A percentile compares a stretch with the other conserved stretches of the same genome.
phyloP scores from a whole-genome alignment of 2,797 vertebrate species.

The Ara ararauna region DNA sequence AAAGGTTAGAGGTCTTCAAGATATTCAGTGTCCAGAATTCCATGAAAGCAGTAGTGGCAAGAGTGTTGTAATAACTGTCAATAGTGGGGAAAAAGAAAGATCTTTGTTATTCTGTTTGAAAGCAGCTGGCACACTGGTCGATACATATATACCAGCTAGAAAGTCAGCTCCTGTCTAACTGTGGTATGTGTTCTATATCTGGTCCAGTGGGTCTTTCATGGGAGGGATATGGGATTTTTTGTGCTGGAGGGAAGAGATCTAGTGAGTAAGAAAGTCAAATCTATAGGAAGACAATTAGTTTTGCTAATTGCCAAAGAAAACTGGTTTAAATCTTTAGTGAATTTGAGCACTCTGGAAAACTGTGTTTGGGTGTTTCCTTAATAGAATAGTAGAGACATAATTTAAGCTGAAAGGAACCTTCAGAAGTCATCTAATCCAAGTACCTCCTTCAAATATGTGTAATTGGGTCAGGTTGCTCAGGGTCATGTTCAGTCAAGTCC shows the following conservation, averaged over 20 bases:
- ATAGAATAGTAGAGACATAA: not conserved
- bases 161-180: not conserved
- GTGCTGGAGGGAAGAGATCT: not conserved
- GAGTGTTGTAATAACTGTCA: not conserved
- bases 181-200: not conserved
- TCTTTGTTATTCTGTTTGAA: not conserved
- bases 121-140: not conserved
- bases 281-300: not conserved
- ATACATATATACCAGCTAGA: not conserved
- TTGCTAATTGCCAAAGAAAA: not conserved
- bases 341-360: not conserved
- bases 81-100: rapidly evolving
- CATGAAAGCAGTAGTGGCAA: not conserved
- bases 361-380: not conserved
- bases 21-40: not conserved
- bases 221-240: not conserved
- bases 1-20: not conserved
- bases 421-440: not conserved
- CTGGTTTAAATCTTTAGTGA: not conserved
- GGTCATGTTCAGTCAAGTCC: not conserved
- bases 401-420: not conserved
- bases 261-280: not conserved
- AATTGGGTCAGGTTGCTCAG: not conserved
- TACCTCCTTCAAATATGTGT: not conserved
- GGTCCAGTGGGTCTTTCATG: not conserved